Conservation (phyloP, 1,140 invertebrate species). For the Heliothis subflexa region DNA sequence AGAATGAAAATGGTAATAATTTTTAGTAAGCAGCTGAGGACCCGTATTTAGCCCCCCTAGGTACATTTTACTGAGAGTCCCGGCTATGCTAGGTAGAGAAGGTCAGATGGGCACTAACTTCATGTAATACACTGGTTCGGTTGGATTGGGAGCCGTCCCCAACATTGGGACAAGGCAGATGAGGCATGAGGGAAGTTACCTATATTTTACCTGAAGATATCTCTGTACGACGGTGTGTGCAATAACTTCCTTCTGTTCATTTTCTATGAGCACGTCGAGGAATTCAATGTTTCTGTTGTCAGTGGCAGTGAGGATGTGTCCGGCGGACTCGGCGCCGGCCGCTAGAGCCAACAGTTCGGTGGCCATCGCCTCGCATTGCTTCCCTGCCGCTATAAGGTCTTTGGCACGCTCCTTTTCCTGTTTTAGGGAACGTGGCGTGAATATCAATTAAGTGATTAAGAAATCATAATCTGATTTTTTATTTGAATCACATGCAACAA, state of each 20-base stretch:
- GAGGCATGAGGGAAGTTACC: conserved; percentile 76
- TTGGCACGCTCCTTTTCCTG: conserved; percentile 98
- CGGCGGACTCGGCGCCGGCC: conserved; percentile 96
- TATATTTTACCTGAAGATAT: conserved; percentile 92
- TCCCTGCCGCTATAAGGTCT: conserved; percentile 97
- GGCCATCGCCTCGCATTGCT: conserved; percentile 98
- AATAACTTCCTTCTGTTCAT: conserved; percentile 99
- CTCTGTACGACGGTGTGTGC: conserved; percentile 95
- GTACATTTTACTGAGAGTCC: too few species aligned
- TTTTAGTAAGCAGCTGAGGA: too few species aligned
- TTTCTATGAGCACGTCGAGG: conserved; percentile 98
- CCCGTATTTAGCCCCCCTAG: too few species aligned
- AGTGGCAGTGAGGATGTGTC: conserved; percentile 95
- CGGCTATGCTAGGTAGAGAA: too few species aligned
- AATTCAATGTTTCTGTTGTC: conserved; percentile 97
- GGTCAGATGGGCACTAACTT: too few species aligned
- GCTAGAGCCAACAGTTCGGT: conserved; percentile 97
- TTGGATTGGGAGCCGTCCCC: too few species aligned
- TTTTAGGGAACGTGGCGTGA: conserved; percentile 45
- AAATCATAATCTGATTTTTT: too few species aligned
- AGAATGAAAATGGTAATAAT: conserved; percentile 31
- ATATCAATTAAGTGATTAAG: conserved; percentile 24
- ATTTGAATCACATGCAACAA: neutral
- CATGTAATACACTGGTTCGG: too few species aligned
- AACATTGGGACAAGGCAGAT: too few species aligned